Conservation (phyloP, 1,140 invertebrate species). For the Caerostris darwini region DNA sequence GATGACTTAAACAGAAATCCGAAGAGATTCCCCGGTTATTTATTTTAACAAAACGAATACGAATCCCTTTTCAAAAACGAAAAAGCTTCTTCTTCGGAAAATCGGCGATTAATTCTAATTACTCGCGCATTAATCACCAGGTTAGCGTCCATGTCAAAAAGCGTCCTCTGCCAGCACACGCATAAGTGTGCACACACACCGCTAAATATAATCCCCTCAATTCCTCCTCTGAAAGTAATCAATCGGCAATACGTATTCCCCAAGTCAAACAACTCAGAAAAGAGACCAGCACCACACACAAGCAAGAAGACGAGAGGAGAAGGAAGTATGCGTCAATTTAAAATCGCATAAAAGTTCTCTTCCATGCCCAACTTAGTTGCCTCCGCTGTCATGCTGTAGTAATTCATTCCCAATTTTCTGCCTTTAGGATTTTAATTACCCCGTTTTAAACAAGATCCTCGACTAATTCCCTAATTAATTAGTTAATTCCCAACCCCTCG, state of each 20-base stretch:
- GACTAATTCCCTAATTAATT: slow-evolving; percentile 78
- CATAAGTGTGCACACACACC: slow-evolving; percentile 54
- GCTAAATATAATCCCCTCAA: slow-evolving; percentile 50
- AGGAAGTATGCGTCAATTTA: slow-evolving; percentile 32
- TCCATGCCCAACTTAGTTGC: not conserved
- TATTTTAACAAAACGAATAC: not conserved
- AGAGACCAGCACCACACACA: not conserved
- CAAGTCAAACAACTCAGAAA: slow-evolving; percentile 42
- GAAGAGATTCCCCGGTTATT: slow-evolving; percentile 4
- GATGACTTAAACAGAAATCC: not conserved
- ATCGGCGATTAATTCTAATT: slow-evolving; percentile 75
- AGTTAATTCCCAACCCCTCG: slow-evolving; percentile 75
- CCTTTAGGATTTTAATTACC: slow-evolving; percentile 77
- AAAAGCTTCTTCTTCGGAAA: not conserved
- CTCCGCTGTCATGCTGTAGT: slow-evolving; percentile 52
- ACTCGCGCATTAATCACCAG: slow-evolving; percentile 67
- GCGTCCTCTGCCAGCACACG: slow-evolving; percentile 1
- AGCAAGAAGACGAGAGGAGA: slow-evolving; percentile 15
- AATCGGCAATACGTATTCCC: slow-evolving; percentile 70
- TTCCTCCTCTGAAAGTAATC: slow-evolving; percentile 56
- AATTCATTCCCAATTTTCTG: slow-evolving; percentile 78
- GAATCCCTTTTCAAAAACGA: not conserved
- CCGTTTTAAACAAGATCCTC: slow-evolving; percentile 77
- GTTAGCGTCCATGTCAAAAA: slow-evolving; percentile 61
- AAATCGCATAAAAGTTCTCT: slow-evolving; percentile 69